Percentiles rank a stretch among this genome's conserved stretches.
Evolutionary conservation across 1,140 invertebrate species (phyloP).

Genomic region (Drosophila mojavensis): DNA sequence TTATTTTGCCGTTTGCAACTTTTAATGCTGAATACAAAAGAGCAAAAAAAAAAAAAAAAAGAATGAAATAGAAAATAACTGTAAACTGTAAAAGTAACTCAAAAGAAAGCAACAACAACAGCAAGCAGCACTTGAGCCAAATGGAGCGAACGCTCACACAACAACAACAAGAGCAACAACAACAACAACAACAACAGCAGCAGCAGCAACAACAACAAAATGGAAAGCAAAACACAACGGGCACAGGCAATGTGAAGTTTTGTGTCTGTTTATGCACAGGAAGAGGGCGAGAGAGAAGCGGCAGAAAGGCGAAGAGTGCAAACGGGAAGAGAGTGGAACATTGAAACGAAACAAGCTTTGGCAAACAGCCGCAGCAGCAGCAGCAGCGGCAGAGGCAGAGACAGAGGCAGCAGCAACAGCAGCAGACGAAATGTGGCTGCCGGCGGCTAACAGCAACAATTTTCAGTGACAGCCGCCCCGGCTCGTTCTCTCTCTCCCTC

Average conservation of each 20-base stretch:
- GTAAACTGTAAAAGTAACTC: constrained; percentile 40
- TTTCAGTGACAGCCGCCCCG: constrained; percentile 34
- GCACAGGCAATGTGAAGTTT: constrained; percentile 36
- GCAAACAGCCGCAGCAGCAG: constrained; percentile 13
- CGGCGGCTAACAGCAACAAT: constrained; percentile 41
- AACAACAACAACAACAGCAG: constrained; percentile 23
- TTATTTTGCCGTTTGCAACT: constrained; percentile 32
- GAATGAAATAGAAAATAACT: constrained; percentile 37
- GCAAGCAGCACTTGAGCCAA: constrained; percentile 41
- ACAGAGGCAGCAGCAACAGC: background rate
- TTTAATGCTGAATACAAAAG: constrained; percentile 25
- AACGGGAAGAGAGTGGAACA: background rate
- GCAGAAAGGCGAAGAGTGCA: background rate
- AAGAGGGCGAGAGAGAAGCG: background rate
- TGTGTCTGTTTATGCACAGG: constrained; percentile 27
- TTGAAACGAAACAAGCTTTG: constrained; percentile 38
- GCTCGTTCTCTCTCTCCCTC: background rate
- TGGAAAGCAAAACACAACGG: constrained; percentile 44
- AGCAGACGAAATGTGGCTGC: constrained; percentile 36
- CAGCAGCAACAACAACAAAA: constrained; percentile 29
- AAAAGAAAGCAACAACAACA: constrained; percentile 37
- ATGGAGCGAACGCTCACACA: constrained; percentile 45
- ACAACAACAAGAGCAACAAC: constrained; percentile 9
- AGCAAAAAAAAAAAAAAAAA: background rate
- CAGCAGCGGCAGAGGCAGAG: constrained; percentile 5